Percentiles rank a stretch among this genome's conserved stretches.
Evolutionary conservation across 2,888 invertebrate species (phyloP).

Genomic region (Cephus rjabovi): DNA sequence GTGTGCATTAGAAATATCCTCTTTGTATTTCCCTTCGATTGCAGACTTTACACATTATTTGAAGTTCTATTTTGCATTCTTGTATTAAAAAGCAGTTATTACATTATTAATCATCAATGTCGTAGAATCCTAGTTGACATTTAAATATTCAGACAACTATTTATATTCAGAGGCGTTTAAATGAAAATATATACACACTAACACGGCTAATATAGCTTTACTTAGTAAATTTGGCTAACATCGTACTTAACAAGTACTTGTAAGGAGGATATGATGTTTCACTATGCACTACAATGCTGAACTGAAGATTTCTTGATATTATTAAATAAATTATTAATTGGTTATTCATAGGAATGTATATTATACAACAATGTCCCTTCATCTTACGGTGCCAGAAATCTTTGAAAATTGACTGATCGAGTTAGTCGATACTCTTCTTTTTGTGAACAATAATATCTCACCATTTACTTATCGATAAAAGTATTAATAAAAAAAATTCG

Average conservation of each 20-base stretch:
- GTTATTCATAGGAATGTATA: slow-evolving; percentile 14
- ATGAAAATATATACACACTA: neutral
- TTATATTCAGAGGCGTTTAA: slow-evolving; percentile 2
- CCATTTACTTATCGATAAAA: neutral
- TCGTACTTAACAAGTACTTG: slow-evolving; percentile 9
- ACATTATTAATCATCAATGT: neutral
- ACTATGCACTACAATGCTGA: slow-evolving; percentile 14
- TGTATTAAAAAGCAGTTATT: neutral
- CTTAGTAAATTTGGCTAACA: slow-evolving; percentile 21
- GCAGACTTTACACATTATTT: neutral
- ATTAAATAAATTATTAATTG: slow-evolving; percentile 21
- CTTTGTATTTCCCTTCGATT: neutral
- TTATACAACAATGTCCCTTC: slow-evolving; percentile 9
- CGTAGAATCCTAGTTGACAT: neutral
- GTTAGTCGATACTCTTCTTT: neutral
- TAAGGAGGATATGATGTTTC: slow-evolving; percentile 8
- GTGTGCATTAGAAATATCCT: neutral
- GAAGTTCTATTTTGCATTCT: neutral
- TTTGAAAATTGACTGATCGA: neutral
- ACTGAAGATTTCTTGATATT: slow-evolving; percentile 21
- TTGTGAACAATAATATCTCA: slow-evolving; percentile 9
- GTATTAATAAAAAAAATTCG: neutral
- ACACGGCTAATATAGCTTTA: neutral
- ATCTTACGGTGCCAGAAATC: neutral
- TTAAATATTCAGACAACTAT: neutral